Percentiles rank a stretch among this genome's conserved stretches.
phyloP scores from a whole-genome alignment of 1,140 invertebrate species.

The Linepithema humile region DNA sequence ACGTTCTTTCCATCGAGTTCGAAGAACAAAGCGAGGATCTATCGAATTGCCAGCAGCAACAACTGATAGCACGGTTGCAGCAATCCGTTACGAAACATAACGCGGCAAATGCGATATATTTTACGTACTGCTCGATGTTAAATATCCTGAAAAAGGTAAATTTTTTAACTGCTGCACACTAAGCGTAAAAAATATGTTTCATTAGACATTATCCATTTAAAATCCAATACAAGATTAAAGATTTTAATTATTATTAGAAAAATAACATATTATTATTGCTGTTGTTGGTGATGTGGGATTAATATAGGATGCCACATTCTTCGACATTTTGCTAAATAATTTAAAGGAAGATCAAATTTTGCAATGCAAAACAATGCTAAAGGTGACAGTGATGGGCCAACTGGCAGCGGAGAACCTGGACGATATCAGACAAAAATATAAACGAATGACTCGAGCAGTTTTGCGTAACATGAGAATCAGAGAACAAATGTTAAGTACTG shows the following conservation, averaged over 20 bases:
- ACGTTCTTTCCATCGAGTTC: constrained; percentile 61
- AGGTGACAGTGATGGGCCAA: constrained; percentile 87
- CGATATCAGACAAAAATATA: constrained; percentile 86
- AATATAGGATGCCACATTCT: constrained; percentile 86
- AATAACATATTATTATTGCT: too few relatives aligned
- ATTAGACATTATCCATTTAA: not conserved
- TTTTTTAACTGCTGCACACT: not conserved
- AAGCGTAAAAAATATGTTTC: not conserved
- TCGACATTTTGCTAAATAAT: constrained; percentile 85
- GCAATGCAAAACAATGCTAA: constrained; percentile 86
- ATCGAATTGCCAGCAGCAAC: constrained; percentile 57
- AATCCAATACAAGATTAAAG: not conserved
- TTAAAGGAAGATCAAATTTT: constrained; percentile 85
- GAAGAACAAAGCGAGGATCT: not conserved
- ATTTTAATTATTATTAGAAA: constrained; percentile 7
- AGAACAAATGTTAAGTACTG: constrained; percentile 84
- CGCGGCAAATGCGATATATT: constrained; percentile 85
- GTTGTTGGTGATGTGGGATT: too few relatives aligned
- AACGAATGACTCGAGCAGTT: constrained; percentile 84
- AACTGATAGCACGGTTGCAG: constrained; percentile 71
- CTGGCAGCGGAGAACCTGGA: constrained; percentile 87
- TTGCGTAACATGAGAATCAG: constrained; percentile 87
- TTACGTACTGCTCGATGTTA: constrained; percentile 86
- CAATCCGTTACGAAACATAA: constrained; percentile 85
- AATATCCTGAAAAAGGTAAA: constrained; percentile 86